These are phyloP conservation scores for Bombus superbus DNA, from an alignment of 1,140 invertebrate genomes.

Conservation along the genomic window DNA sequence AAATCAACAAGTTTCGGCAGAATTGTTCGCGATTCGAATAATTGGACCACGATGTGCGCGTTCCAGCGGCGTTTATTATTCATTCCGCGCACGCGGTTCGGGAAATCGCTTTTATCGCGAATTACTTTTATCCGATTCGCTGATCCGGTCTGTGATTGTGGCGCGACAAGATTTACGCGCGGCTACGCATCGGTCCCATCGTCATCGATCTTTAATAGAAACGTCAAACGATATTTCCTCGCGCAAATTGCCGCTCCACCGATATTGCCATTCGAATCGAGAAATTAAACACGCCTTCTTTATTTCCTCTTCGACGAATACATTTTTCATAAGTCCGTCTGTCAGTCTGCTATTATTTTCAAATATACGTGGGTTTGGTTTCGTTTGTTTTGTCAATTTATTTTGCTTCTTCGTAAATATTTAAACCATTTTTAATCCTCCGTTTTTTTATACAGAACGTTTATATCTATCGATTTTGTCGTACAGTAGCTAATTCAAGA, in stretches of 20 bases:
- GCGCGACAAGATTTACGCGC: slow-evolving; percentile 37
- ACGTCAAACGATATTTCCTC: slow-evolving; percentile 28
- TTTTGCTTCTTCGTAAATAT: no score
- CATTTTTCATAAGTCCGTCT: background rate
- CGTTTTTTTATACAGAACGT: no score
- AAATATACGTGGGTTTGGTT: background rate
- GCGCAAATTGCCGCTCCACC: slow-evolving; percentile 7
- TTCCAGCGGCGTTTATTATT: slow-evolving; percentile 54
- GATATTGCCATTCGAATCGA: background rate
- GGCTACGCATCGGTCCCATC: background rate
- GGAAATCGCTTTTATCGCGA: slow-evolving; percentile 53
- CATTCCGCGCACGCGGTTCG: slow-evolving; percentile 23
- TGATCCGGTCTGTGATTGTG: slow-evolving; percentile 25
- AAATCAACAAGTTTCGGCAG: slow-evolving; percentile 60
- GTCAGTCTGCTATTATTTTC: background rate
- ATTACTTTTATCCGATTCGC: slow-evolving; percentile 57
- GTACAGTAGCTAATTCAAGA: no score
- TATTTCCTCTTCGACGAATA: background rate
- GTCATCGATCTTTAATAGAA: slow-evolving; percentile 42
- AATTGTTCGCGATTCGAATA: slow-evolving; percentile 57
- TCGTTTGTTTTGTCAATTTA: no score
- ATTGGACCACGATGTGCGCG: slow-evolving; percentile 43
- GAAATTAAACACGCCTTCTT: background rate
- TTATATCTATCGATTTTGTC: no score
- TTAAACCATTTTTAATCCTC: no score